phyloP scores from a whole-genome alignment of 2,113 vertebrate genomes.

The Sturnus vulgaris region DNA sequence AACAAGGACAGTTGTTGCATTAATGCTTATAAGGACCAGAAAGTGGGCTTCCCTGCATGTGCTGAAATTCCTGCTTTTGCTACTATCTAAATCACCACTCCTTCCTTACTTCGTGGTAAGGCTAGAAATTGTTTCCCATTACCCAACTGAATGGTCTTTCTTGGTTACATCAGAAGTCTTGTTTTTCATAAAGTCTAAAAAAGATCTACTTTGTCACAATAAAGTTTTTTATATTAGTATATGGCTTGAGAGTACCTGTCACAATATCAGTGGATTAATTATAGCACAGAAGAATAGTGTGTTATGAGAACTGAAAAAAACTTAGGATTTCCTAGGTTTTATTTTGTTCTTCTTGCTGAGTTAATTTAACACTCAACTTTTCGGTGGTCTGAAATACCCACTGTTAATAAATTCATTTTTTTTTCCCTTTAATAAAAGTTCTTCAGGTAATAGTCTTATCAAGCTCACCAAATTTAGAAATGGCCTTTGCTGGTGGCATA shows the following conservation, averaged over 20 bases:
- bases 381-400: neutral
- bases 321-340: neutral
- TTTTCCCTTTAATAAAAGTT: neutral
- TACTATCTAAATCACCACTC: neutral
- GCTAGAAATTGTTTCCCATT: neutral
- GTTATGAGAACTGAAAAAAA: neutral
- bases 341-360: neutral
- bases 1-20: constrained; percentile 59
- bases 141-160: neutral
- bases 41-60: neutral
- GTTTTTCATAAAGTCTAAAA: neutral
- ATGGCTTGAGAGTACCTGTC: neutral
- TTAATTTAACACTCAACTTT: neutral
- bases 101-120: neutral
- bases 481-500: neutral
- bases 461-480: neutral
- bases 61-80: neutral
- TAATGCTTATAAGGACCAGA: constrained; percentile 49
- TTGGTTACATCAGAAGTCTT: neutral
- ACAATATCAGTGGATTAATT: neutral
- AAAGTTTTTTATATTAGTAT: neutral
- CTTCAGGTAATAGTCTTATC: neutral
- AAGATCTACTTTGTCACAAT: neutral
- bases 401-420: neutral
- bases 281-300: neutral